Percentiles rank a stretch among this genome's conserved stretches.
Evolutionary conservation across 2,888 invertebrate species (phyloP).

Genomic region (Horisme vitalbata): DNA sequence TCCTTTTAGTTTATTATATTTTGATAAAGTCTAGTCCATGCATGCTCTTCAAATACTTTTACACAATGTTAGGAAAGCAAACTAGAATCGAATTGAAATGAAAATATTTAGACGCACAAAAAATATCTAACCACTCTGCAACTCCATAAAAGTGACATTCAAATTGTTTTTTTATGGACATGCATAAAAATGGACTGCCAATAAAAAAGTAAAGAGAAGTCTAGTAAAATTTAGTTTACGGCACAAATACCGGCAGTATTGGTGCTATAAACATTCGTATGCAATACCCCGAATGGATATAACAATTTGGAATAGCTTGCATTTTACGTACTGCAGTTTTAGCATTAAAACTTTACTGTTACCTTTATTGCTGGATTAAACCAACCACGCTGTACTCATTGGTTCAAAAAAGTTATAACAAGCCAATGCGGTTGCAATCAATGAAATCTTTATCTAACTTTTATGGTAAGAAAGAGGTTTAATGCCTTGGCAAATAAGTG

Average conservation of each 20-base stretch:
- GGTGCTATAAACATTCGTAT: slow-evolving; percentile 63
- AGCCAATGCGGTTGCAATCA: too few relatives aligned
- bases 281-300: slow-evolving; percentile 52
- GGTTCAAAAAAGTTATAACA: too few relatives aligned
- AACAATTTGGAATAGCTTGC: slow-evolving; percentile 52
- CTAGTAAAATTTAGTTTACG: slow-evolving; percentile 68
- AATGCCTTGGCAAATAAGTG: too few relatives aligned
- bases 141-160: slow-evolving; percentile 39
- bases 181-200: slow-evolving; percentile 49
- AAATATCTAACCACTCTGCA: slow-evolving; percentile 16
- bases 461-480: too few relatives aligned
- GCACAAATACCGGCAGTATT: slow-evolving; percentile 56
- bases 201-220: slow-evolving; percentile 57
- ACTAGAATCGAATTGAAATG: neutral
- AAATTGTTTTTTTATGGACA: slow-evolving; percentile 51
- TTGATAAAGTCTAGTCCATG: too few relatives aligned
- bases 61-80: neutral
- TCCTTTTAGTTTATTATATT: too few relatives aligned
- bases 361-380: neutral
- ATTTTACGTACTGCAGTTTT: slow-evolving; percentile 35
- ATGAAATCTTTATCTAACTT: too few relatives aligned
- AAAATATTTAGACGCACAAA: slow-evolving; percentile 6
- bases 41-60: neutral
- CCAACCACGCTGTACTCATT: too few relatives aligned
- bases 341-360: neutral